A percentile compares a stretch with the other conserved stretches of the same genome.
Conservation (phyloP, 2,797 vertebrate genomes). For the Bradypus variegatus region DNA sequence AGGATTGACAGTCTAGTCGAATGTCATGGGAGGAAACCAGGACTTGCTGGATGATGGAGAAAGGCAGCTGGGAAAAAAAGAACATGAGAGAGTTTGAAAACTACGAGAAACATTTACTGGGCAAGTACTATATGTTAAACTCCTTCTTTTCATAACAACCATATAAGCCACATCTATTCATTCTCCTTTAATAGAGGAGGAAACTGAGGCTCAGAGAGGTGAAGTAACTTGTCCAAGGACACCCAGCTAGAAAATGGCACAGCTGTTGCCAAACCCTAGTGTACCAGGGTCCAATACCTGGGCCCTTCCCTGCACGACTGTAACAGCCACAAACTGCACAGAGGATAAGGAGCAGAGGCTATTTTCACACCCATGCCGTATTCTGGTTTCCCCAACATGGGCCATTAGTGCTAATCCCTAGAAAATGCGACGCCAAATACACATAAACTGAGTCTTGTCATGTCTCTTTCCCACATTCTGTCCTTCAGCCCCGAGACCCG, state of each 20-base stretch:
- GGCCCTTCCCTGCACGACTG: neutral
- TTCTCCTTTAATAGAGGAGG: neutral
- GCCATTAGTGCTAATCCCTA: neutral
- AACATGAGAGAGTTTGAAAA: neutral
- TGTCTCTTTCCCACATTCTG: neutral
- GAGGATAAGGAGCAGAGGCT: no score
- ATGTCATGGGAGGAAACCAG: neutral
- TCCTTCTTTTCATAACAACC: neutral
- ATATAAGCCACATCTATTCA: neutral
- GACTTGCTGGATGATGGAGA: neutral
- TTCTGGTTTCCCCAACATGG: neutral
- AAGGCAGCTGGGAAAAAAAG: neutral
- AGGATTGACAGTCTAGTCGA: neutral
- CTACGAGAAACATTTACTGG: neutral
- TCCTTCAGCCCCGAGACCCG: neutral
- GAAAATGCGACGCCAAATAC: neutral
- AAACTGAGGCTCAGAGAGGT: neutral
- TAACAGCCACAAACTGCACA: neutral
- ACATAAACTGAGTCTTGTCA: neutral
- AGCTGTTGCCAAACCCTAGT: neutral
- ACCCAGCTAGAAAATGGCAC: neutral
- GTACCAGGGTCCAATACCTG: neutral
- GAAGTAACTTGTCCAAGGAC: neutral
- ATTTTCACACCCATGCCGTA: rapidly evolving
- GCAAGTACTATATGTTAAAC: neutral